Percentiles rank a stretch among this genome's conserved stretches.
Conservation (phyloP, 2,888 invertebrate species). For the Protula sp. region DNA sequence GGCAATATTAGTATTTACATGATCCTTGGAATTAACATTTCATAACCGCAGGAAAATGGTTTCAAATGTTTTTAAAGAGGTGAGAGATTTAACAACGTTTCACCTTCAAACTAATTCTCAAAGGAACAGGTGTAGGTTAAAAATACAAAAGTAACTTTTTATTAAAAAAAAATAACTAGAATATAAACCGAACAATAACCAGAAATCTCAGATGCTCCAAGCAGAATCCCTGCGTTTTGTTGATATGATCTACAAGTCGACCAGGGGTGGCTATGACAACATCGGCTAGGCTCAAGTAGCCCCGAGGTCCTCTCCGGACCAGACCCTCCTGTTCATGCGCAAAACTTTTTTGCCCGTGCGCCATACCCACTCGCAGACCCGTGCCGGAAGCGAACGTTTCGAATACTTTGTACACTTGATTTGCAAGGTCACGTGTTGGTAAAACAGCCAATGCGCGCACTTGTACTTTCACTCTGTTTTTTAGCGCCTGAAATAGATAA, state of each 20-base stretch:
- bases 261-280: conserved; percentile 91
- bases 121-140: too few species aligned
- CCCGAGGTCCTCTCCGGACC: conserved; percentile 10
- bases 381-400: conserved; percentile 55
- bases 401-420: conserved; percentile 82
- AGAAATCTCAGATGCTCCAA: conserved; percentile 45
- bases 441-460: conserved; percentile 78
- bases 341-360: conserved; percentile 62
- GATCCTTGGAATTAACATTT: too few species aligned
- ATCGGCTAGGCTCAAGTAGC: conserved; percentile 58
- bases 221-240: conserved; percentile 63
- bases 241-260: conserved; percentile 84
- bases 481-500: conserved; percentile 58
- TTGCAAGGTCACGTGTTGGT: conserved; percentile 86
- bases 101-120: too few species aligned
- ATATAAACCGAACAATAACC: too few species aligned
- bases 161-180: too few species aligned
- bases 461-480: conserved; percentile 60
- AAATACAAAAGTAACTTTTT: too few species aligned
- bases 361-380: conserved; percentile 55
- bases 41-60: too few species aligned
- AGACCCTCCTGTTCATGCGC: conserved; percentile 47
- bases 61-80: too few species aligned
- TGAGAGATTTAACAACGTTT: too few species aligned
- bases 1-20: too few species aligned